Conservation (phyloP, 2,797 vertebrate species). For the Taenioides sp. region DNA sequence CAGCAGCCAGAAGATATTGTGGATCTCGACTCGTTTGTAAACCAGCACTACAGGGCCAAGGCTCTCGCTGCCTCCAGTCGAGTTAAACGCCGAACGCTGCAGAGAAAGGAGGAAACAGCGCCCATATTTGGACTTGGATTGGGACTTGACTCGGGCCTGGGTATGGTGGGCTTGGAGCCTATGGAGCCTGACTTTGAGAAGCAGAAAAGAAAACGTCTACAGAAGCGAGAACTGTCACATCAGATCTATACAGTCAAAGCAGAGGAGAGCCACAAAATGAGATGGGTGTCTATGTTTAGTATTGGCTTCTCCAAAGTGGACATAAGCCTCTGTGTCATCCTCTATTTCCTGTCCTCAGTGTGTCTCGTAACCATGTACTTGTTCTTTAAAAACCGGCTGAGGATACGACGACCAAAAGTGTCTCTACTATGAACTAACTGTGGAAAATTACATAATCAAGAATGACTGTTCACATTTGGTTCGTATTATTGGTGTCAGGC, state of each 20-base stretch:
- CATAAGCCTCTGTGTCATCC: constrained; percentile 86
- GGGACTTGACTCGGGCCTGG: constrained; percentile 56
- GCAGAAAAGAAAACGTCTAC: constrained; percentile 42
- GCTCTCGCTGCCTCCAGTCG: constrained; percentile 56
- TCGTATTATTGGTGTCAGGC: constrained; percentile 6
- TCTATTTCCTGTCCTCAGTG: constrained; percentile 87
- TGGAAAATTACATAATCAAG: background rate
- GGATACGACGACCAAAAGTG: constrained; percentile 64
- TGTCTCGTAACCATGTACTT: constrained; percentile 88
- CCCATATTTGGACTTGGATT: constrained; percentile 40
- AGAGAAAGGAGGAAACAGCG: constrained; percentile 60
- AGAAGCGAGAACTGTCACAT: constrained; percentile 67
- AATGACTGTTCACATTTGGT: constrained; percentile 12
- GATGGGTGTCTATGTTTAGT: constrained; percentile 82
- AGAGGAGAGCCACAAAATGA: constrained; percentile 40
- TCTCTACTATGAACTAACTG: constrained; percentile 54
- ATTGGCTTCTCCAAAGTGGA: constrained; percentile 87
- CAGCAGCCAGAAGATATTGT: constrained; percentile 79
- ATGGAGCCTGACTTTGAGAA: constrained; percentile 34
- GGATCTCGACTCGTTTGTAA: constrained; percentile 83
- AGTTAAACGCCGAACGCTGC: constrained; percentile 65
- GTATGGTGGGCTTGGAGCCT: constrained; percentile 59
- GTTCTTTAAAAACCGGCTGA: constrained; percentile 82
- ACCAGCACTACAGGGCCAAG: constrained; percentile 81
- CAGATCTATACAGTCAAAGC: constrained; percentile 49